Conservation (phyloP, 2,113 vertebrate genomes). For the Ramphastos sulfuratus region DNA sequence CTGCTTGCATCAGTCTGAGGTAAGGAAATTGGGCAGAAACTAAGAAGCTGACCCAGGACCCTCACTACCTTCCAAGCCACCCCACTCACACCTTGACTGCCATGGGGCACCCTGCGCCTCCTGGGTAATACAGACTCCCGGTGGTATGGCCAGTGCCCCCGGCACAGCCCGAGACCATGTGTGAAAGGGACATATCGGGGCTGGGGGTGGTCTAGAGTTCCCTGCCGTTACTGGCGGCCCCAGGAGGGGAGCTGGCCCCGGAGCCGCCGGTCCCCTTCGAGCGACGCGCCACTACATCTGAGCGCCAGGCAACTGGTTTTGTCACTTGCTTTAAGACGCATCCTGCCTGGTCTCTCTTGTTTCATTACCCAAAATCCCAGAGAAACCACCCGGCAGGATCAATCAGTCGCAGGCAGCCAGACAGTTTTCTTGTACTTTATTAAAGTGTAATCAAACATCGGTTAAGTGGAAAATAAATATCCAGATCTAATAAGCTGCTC, state of each 20-base stretch:
- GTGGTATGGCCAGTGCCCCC: not conserved
- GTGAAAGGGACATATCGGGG: not conserved
- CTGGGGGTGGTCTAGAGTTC: not conserved
- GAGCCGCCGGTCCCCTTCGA: not conserved
- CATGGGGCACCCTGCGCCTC: too few species aligned
- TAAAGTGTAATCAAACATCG: slow-evolving; percentile 97
- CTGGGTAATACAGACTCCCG: not conserved
- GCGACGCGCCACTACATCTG: slow-evolving; percentile 23
- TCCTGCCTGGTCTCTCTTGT: slow-evolving; percentile 82
- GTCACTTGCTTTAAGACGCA: slow-evolving; percentile 79
- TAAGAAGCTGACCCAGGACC: not conserved
- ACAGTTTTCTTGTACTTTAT: slow-evolving; percentile 90
- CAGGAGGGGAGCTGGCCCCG: not conserved
- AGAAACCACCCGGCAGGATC: slow-evolving; percentile 87
- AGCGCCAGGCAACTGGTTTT: slow-evolving; percentile 74
- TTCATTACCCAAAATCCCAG: slow-evolving; percentile 89
- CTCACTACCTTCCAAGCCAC: not conserved
- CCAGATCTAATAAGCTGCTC: slow-evolving; percentile 98
- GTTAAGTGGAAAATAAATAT: slow-evolving; percentile 99
- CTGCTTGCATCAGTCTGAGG: not conserved
- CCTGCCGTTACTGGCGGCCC: not conserved
- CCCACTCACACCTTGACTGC: not conserved
- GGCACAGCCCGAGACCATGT: too few species aligned
- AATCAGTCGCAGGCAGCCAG: slow-evolving; percentile 87
- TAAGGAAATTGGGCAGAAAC: not conserved